A percentile compares a stretch with the other conserved stretches of the same genome.
Evolutionary conservation across 2,888 invertebrate genomes (phyloP).

Genomic region (Alloplasta piceator): DNA sequence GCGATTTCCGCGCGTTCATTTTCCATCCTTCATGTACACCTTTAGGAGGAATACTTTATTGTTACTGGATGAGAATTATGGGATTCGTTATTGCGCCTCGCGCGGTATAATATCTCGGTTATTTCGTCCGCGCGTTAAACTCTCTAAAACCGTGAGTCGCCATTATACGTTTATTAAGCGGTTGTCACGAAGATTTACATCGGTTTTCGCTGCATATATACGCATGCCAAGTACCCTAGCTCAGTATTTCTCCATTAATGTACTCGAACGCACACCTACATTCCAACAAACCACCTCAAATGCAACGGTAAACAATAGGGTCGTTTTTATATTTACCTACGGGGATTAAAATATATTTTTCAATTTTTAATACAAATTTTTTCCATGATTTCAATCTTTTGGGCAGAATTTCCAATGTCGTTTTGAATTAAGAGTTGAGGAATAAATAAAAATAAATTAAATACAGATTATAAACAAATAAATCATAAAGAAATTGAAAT

Average conservation of each 20-base stretch:
- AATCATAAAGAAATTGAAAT: too few relatives aligned
- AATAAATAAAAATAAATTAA: too few relatives aligned
- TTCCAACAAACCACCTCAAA: background rate
- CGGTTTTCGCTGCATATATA: conserved; percentile 36
- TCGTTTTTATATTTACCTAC: background rate
- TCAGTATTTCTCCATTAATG: background rate
- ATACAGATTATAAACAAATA: too few relatives aligned
- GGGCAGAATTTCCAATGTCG: background rate
- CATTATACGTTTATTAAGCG: conserved; percentile 70
- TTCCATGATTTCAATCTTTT: background rate
- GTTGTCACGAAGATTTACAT: conserved; percentile 70
- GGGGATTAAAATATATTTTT: background rate
- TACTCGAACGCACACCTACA: conserved; percentile 24
- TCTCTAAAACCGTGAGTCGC: conserved; percentile 61
- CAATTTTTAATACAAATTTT: background rate
- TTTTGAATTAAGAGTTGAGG: background rate
- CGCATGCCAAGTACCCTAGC: background rate
- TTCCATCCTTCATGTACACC: conserved; percentile 19
- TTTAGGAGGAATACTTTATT: conserved; percentile 58
- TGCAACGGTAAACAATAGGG: background rate
- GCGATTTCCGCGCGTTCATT: conserved; percentile 35
- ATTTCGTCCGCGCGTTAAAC: conserved; percentile 54
- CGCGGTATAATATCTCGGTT: conserved; percentile 63
- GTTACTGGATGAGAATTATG: conserved; percentile 62
- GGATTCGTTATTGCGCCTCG: conserved; percentile 61